Evolutionary conservation across 1,140 invertebrate genomes (phyloP), one percentile per base, ranked within the genome.

Genomic region (Polypedilum pembai): DNA sequence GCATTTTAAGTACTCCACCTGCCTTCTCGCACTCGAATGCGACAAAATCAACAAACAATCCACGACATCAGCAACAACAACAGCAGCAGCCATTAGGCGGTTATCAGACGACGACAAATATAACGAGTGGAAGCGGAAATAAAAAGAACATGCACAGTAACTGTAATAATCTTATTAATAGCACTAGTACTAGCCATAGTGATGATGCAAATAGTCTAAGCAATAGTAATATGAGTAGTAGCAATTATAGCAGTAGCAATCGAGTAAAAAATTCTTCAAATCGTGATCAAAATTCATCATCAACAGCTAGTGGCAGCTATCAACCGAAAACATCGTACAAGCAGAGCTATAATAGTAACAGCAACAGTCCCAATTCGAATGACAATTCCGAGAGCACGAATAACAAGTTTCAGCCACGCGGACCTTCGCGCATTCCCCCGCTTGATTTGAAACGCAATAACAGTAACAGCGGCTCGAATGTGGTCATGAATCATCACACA

Each of bases 351-450:
- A 41, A 20, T 73, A 73, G 66, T 65, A 74, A 74, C 10, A 78
- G 77, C 15, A 76, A 74, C 45, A 75, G 75, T 17, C 20, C 75
- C 63, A 66, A 76, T 74, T 56, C 74, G 75, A 56, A 75, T 40
- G 45, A 73, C 56, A 45, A 75, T 40, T 73, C 41, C 20, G 40
- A 69, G 7, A 74, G 45, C 65, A 56, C 45, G 8, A 56, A 56
- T 56, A n/a, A 81, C 20, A 73, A 81, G 3, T 81, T 80, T 76
- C 77, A 78, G 8, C 75, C 77, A 40, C 79, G 80, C 75, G 63
- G 79, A 74, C 79, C 80, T 12, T 79, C 80, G 17, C 80, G 79
- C 74, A 80, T 80, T 21, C 80, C 79, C 8, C 79, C 80, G 17
- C 76, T 40, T 18, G 7, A 75, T 66, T 73, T 40, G 65, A 8